Base-by-base conservation (phyloP, 2,888 invertebrate species). In the Agonopterix alstromeriana region DNA sequence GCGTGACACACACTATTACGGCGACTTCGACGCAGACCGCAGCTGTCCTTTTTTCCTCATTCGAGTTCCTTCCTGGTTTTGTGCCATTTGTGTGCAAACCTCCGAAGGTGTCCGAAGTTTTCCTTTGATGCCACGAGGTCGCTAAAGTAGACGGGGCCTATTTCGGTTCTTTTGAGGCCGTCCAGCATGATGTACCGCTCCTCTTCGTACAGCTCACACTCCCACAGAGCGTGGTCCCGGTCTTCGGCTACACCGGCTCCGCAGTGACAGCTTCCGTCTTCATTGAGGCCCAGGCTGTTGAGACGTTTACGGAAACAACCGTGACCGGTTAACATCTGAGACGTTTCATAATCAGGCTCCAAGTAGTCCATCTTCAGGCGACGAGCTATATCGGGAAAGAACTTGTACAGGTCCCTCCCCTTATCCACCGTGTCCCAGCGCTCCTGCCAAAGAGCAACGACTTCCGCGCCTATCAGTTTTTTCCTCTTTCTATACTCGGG, bases 251-350 rank as follows among this genome's bases (percentile, higher is more conserved):
- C 27, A 8, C 10, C 42, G 8, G 11, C 11, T 0, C 53, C 55
- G 14, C 59, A 57, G 1, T 46, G 27, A 41, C 54, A 55, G 38
- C 2, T n/a, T 8, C 38, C 38, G 8, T 2, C n/a, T 10, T 55
- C 49, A 3, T 35, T 9, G 38, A 63, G 41, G 4, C 8, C 45
- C 49, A 54, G 47, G 1, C 40, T 45, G 10, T 44, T 10, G 14
- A 56, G 46, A 35, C 52, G 43, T 11, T 47, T 35, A 1, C 48
- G 38, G 10, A 53, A 55, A 5, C 50, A 50, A 2, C 56, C 62
- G 35, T 58, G 56, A 2, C 56, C 61, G 2, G 51, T 45, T n/a
- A 57, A 52, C 1, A 61, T 38, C 38, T 57, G 54, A 3, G 56
- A 56, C 0, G 42, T 45, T 2, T 35, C 47, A 42, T 55, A 50